Conservation (phyloP, 2,888 invertebrate species). For the Clistopyga incitator region DNA sequence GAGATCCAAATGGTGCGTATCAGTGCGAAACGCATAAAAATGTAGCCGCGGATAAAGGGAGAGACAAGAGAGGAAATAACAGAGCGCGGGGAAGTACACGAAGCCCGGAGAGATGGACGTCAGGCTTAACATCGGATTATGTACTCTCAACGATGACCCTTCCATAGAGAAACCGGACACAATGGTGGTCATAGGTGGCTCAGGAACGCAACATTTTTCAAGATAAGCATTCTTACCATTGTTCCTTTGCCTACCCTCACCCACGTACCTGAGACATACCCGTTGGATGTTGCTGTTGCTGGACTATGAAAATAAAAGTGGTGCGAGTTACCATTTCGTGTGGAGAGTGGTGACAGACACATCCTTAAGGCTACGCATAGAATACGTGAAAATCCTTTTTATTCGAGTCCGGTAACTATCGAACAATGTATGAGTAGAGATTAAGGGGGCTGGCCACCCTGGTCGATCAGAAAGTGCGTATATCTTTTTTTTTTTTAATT, state of each 20-base stretch:
- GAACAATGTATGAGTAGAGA: background rate
- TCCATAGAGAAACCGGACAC: constrained; percentile 68
- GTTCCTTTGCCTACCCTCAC: constrained; percentile 72
- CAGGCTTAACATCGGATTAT: constrained; percentile 74
- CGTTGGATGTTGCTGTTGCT: constrained; percentile 36
- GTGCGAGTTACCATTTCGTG: constrained; percentile 44
- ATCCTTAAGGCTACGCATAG: background rate
- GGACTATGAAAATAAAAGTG: constrained; percentile 52
- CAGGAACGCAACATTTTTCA: constrained; percentile 79
- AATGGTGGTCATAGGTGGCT: constrained; percentile 74
- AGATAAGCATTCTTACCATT: constrained; percentile 78
- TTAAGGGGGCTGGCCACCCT: background rate
- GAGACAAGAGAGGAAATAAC: constrained; percentile 12
- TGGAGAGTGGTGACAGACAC: constrained; percentile 21
- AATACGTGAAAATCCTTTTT: constrained; percentile 33
- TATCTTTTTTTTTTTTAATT: too few species aligned
- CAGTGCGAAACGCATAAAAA: constrained; percentile 5
- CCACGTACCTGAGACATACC: constrained; percentile 52
- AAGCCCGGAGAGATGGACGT: constrained; percentile 50
- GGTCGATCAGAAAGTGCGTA: too few species aligned
- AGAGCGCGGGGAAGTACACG: background rate
- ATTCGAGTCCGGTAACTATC: background rate
- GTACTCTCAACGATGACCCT: constrained; percentile 66
- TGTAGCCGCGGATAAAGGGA: constrained; percentile 5
- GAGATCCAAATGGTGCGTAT: background rate